A percentile compares a stretch with the other conserved stretches of the same genome.
Evolutionary conservation across 2,888 invertebrate species (phyloP).

Genomic region (Tenthredo notha): DNA sequence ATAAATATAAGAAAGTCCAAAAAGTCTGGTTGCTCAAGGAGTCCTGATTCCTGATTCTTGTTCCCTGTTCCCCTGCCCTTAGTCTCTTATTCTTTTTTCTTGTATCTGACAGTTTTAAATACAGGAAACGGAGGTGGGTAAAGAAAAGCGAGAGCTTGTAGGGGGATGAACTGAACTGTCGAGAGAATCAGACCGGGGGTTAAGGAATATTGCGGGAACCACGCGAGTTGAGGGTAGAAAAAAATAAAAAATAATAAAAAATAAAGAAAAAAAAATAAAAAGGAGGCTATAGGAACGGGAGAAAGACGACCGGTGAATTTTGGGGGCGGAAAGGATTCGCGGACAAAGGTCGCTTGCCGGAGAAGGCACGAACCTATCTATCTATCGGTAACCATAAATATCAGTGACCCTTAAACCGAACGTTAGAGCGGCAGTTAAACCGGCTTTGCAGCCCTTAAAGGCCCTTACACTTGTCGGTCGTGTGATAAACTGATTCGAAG

Average conservation of each 20-base stretch:
- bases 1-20: neutral
- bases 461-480: conserved; percentile 49
- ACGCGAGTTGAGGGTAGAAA: neutral
- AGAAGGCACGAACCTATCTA: conserved; percentile 34
- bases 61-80: neutral
- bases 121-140: neutral
- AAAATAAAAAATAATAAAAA: neutral
- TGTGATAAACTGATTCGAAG: conserved; percentile 54
- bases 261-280: too few species aligned
- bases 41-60: neutral
- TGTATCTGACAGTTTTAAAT: conserved; percentile 38
- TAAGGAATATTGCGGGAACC: neutral
- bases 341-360: conserved; percentile 26
- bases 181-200: neutral
- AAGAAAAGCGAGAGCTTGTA: neutral
- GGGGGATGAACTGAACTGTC: neutral
- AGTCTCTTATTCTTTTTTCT: neutral
- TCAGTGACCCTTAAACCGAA: conserved; percentile 53
- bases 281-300: neutral
- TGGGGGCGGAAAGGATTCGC: conserved; percentile 35
- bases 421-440: conserved; percentile 59
- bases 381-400: conserved; percentile 51
- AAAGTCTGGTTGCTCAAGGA: neutral
- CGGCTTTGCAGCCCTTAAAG: conserved; percentile 59
- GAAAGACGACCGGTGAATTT: conserved; percentile 12